These are phyloP conservation scores for Anodontia alba DNA, from an alignment of 2,888 invertebrate genomes.

Conservation along the genomic window DNA sequence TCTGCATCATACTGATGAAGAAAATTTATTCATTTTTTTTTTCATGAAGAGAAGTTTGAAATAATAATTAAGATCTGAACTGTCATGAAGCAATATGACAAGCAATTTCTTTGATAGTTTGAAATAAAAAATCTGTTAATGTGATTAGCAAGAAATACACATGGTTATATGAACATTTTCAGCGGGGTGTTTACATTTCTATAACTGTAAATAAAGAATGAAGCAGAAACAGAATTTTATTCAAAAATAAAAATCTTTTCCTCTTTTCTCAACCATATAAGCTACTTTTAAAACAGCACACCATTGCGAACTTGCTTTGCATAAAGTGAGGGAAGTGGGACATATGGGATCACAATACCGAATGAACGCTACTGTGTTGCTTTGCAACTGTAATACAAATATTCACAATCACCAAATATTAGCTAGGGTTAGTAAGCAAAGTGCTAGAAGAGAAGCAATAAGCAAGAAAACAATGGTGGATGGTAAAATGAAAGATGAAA, in stretches of 20 bases:
- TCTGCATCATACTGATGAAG: not conserved
- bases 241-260: constrained; percentile 3
- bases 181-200: not conserved
- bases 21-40: not conserved
- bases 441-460: not conserved
- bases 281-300: constrained; percentile 23
- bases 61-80: not conserved
- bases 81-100: constrained; percentile 27
- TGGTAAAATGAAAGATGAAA: not conserved
- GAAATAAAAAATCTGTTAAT: constrained; percentile 6
- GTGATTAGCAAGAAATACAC: constrained; percentile 18
- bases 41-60: not conserved
- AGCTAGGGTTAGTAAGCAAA: not conserved
- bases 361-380: not conserved
- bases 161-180: constrained; percentile 4
- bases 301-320: constrained; percentile 71
- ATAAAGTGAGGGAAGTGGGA: constrained; percentile 38
- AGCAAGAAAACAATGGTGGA: not conserved
- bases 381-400: not conserved
- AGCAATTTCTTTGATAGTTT: not conserved
- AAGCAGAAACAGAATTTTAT: constrained; percentile 6
- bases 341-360: constrained; percentile 12
- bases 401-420: constrained; percentile 6
- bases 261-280: constrained; percentile 9
- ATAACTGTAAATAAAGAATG: not conserved